phyloP scores from a whole-genome alignment of 1,140 invertebrate genomes.

The Gonatopus flavifemur region DNA sequence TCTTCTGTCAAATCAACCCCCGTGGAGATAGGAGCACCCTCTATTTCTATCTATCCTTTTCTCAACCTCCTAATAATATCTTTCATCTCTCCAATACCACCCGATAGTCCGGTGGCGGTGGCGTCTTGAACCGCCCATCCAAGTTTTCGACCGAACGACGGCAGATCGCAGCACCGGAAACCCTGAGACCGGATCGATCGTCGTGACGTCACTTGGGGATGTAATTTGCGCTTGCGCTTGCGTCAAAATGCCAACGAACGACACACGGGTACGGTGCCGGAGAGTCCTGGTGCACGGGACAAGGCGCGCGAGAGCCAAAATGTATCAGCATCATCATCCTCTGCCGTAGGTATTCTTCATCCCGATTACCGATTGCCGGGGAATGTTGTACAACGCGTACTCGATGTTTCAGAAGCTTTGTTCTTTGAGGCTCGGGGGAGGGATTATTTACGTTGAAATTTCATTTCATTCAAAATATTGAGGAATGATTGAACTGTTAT shows the following conservation, averaged over 20 bases:
- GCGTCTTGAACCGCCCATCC: constrained; percentile 33
- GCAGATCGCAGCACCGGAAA: constrained; percentile 47
- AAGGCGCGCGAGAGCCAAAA: no score
- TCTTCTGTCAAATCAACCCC: constrained; percentile 17
- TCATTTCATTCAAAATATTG: no score
- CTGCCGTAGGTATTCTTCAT: no score
- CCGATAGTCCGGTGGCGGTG: constrained; percentile 26
- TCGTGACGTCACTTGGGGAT: constrained; percentile 39
- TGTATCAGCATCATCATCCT: no score
- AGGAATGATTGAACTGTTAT: no score
- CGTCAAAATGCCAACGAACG: background rate
- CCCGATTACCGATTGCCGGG: no score
- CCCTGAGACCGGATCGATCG: constrained; percentile 43
- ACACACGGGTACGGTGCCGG: background rate
- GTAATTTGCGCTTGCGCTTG: constrained; percentile 29
- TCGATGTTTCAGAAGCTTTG: no score
- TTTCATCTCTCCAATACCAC: constrained; percentile 6
- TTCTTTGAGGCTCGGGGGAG: no score
- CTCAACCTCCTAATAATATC: background rate
- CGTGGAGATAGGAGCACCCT: constrained; percentile 12
- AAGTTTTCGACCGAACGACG: constrained; percentile 28
- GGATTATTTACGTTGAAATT: no score
- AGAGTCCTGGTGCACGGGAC: no score
- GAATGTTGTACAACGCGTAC: no score
- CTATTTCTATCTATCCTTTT: constrained; percentile 2